Evolutionary conservation across 2,797 vertebrate species (phyloP), one percentile per base, ranked within the genome.

Genomic region (Sylvilagus floridanus): DNA sequence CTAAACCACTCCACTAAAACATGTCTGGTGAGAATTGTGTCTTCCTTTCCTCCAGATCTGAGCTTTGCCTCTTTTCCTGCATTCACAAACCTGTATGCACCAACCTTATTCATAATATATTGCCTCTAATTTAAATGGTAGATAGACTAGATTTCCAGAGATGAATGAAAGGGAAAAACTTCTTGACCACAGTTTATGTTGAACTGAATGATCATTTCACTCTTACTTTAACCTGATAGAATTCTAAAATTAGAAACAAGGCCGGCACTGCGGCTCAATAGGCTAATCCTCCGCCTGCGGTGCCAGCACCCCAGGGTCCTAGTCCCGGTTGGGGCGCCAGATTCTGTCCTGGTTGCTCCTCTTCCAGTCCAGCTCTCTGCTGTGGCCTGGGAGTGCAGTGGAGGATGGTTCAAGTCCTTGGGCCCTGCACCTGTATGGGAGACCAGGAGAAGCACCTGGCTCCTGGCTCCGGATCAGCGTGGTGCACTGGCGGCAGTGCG

Each of bases 241-340:
- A 95, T 96, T 97, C 96, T 97, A 98, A 98, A 98, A 98, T 98
- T 98, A 98, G 97, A 98, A 97, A 93, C 90, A 96, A 96, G 92
- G 37, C 37, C 5, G 37, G 37, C 37, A 37, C 37, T 6, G 5
- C 5, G 37, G 37, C 37, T 37, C 37, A 37, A 37, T 37, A 37
- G 37, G 37, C 37, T 37, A 37, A 37, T 37, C 37, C 4, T 37
- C 37, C 37, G 37, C 37, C 37, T 37, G 37, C 5, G 37, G 37
- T 4, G 37, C 37, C 37, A 6, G 37, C 37, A 37, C 37, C 37
- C 37, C 37, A 37, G 37, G 37, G 37, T 37, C 5, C 37, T 37
- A 37, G 37, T 37, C 37, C 37, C 37, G 37, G 37, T 37, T 6
- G 37, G 37, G 37, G 37, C 4, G 37, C 37, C 5, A 6, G 37